These are phyloP conservation scores for Atrina japonica DNA, from an alignment of 2,888 invertebrate genomes.

Conservation along the genomic window DNA sequence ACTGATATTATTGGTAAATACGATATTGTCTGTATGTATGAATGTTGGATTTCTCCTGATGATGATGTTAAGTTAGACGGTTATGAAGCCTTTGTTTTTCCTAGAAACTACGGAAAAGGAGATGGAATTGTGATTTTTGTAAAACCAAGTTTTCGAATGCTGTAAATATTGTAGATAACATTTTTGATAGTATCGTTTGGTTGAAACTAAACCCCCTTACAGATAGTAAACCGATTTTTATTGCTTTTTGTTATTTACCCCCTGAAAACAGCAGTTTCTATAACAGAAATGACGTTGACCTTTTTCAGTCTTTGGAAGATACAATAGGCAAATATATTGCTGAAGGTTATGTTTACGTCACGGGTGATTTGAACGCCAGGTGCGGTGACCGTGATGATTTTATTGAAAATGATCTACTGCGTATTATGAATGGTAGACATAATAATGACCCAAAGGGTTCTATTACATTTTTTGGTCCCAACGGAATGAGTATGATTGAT, in stretches of 20 bases:
- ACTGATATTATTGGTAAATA: too few species aligned
- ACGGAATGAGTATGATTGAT: too few species aligned
- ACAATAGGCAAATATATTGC: background rate
- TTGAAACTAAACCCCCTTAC: background rate
- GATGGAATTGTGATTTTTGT: background rate
- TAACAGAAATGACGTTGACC: background rate
- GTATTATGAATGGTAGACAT: too few species aligned
- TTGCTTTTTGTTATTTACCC: conserved; percentile 4
- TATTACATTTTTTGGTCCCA: too few species aligned
- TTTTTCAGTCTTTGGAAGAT: conserved; percentile 8
- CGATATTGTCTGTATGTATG: background rate
- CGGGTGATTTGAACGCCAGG: conserved; percentile 2
- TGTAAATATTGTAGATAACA: background rate
- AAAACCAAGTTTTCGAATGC: too few species aligned
- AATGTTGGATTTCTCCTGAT: background rate
- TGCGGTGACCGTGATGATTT: background rate
- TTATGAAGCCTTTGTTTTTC: background rate
- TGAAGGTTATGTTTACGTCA: background rate
- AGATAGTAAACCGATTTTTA: background rate
- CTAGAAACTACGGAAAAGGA: background rate
- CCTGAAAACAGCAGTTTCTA: conserved; percentile 12
- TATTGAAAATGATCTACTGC: conserved; percentile 3
- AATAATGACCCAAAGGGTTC: too few species aligned
- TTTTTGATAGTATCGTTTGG: background rate
- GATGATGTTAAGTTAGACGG: background rate